Percentiles rank a stretch among this genome's conserved stretches.
phyloP scores from a whole-genome alignment of 2,888 invertebrate species.

The Seladonia tumulorum region DNA sequence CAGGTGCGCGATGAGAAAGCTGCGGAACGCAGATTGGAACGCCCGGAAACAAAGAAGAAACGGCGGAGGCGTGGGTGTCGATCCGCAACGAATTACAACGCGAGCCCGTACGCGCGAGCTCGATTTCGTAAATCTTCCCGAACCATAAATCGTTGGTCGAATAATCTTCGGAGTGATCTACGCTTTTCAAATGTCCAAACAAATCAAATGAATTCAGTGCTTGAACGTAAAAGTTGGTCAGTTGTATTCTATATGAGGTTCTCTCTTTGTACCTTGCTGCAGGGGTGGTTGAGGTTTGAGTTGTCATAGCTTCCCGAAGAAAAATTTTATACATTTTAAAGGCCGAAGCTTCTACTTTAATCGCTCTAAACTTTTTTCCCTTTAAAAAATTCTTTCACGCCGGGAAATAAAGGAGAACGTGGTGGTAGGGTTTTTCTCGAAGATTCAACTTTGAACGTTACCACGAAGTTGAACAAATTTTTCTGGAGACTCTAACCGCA shows the following conservation, averaged over 20 bases:
- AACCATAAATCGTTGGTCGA: neutral
- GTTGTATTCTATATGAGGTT: neutral
- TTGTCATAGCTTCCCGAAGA: neutral
- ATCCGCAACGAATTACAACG: constrained; percentile 39
- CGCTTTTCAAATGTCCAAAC: neutral
- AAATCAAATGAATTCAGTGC: neutral
- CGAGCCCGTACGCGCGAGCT: neutral
- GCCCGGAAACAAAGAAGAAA: constrained; percentile 23
- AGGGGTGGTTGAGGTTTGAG: neutral
- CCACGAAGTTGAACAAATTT: no score
- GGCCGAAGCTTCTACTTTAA: neutral
- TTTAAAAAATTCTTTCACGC: neutral
- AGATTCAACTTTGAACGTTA: no score
- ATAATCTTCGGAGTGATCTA: neutral
- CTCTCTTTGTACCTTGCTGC: neutral
- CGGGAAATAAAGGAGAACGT: no score
- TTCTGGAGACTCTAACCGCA: no score
- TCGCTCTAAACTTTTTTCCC: neutral
- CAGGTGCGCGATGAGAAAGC: constrained; percentile 45
- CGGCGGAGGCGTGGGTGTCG: constrained; percentile 7
- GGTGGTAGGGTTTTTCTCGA: no score
- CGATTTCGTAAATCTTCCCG: neutral
- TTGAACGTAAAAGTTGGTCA: rapidly evolving
- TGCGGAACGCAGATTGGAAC: constrained; percentile 45
- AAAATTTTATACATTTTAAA: neutral